Evolutionary conservation across 1,140 invertebrate genomes (phyloP), one percentile per base, ranked within the genome.

Genomic region (Atta colombica): DNA sequence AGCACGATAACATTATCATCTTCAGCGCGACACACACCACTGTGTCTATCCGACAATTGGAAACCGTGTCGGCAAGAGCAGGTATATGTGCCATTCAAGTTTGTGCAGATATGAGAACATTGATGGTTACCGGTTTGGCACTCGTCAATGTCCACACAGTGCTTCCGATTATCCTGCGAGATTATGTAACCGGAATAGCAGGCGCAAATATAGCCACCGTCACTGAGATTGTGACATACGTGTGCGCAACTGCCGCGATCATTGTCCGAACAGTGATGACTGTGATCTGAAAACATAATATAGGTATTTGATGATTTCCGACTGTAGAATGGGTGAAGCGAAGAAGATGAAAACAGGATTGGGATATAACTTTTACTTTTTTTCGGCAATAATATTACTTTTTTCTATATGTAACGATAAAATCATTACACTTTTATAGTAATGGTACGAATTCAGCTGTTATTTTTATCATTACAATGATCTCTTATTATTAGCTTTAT

Each of bases 191-290:
- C 99, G 18, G 97, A 96, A 93, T 97, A 97, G 94, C 98, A 99
- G 49, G 97, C 96, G 94, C 98, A 99, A 88, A 99, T 98, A 94
- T 98, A 99, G 3, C 98, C 98, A 18, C 97, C 97, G 1, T 97
- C 96, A 0, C 97, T 97, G 0, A 99, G 94, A 93, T 98, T 98
- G 61, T 97, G 97, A 92, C 99, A 99, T 85, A 97, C 97, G 90
- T 99, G 98, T 93, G 99, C 97, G 95, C 99, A 99, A 0, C 98
- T 98, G n/a, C 99, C 99, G 93, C 97, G 97, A 63, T 96, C 97
- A 1, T 93, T 91, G n/a, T 96, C 96, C 35, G 96, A 96, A 94
- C 98, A 99, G 3, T 96, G 96, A 85, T 97, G 97, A 25, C 96
- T 96, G 80, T 97, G 97, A 95, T 98, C 95, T 96, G 89, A 88